Evolutionary conservation across 1,140 invertebrate genomes (phyloP).

Genomic region (Medauroidea extradentata): DNA sequence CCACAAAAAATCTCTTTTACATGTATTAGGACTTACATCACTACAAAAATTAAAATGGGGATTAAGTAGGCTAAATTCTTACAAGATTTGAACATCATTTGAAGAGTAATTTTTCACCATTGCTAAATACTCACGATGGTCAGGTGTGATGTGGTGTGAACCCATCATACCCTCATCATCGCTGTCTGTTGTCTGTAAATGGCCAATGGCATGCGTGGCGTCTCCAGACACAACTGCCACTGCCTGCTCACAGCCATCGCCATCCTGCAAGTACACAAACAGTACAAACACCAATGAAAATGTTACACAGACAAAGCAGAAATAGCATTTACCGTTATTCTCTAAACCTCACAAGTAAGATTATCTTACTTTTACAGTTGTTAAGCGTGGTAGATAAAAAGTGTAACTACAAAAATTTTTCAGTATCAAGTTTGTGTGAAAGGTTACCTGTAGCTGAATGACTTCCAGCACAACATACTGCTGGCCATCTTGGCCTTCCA

Average conservation of each 20-base stretch:
- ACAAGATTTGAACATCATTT: conserved; percentile 5
- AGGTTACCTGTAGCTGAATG: conserved; percentile 70
- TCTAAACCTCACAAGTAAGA: not conserved
- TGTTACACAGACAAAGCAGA: too few species aligned
- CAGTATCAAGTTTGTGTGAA: conserved; percentile 43
- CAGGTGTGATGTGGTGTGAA: conserved; percentile 23
- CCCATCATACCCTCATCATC: conserved; percentile 15
- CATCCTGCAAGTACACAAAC: too few species aligned
- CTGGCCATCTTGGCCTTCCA: conserved; percentile 71
- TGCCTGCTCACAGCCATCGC: conserved; percentile 39
- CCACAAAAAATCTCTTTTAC: too few species aligned
- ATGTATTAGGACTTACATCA: too few species aligned
- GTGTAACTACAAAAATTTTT: not conserved
- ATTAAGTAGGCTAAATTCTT: too few species aligned
- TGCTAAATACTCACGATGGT: conserved; percentile 6
- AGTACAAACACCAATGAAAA: too few species aligned
- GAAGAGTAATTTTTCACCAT: not conserved
- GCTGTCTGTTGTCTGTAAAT: conserved; percentile 17
- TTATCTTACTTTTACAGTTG: not conserved
- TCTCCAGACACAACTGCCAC: conserved; percentile 40
- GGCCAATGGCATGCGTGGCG: conserved; percentile 25
- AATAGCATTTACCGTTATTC: too few species aligned
- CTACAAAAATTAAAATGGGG: too few species aligned
- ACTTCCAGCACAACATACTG: conserved; percentile 85
- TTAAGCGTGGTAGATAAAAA: too few species aligned